These are phyloP conservation scores for Caenorhabditis plicata DNA, from an alignment of 2,888 invertebrate genomes.

Conservation along the genomic window DNA sequence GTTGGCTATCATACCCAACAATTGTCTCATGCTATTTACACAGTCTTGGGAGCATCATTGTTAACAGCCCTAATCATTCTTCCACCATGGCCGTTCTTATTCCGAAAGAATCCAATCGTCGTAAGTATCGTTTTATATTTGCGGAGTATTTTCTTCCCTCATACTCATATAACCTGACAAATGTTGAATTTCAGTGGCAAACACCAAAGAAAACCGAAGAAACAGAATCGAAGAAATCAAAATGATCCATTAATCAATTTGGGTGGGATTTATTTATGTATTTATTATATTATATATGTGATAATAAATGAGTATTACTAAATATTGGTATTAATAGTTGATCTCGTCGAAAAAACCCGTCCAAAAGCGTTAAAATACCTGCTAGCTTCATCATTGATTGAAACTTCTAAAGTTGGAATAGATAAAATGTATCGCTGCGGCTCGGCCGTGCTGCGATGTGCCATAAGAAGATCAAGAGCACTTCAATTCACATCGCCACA, in stretches of 20 bases:
- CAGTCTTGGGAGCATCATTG: slow-evolving; percentile 46
- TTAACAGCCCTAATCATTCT: slow-evolving; percentile 56
- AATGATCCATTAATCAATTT: slow-evolving; percentile 11
- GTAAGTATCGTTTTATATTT: slow-evolving; percentile 20
- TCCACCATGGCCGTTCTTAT: slow-evolving; percentile 62
- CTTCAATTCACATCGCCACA: no score
- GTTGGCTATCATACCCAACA: slow-evolving; percentile 57
- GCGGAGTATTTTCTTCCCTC: slow-evolving; percentile 2
- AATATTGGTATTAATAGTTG: background rate
- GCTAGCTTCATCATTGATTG: background rate
- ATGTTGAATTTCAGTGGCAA: slow-evolving; percentile 29
- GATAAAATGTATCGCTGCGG: slow-evolving; percentile 19
- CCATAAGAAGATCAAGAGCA: slow-evolving; percentile 4
- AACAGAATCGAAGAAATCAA: slow-evolving; percentile 30
- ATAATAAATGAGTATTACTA: background rate
- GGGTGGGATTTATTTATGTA: background rate
- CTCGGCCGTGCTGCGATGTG: slow-evolving; percentile 12
- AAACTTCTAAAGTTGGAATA: background rate
- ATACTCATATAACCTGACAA: background rate
- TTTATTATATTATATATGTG: no score
- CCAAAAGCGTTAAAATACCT: background rate
- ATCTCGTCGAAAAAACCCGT: background rate
- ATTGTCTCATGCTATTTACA: slow-evolving; percentile 45
- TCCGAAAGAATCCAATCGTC: slow-evolving; percentile 51
- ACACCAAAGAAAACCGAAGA: background rate